Conservation (phyloP, 2,888 invertebrate genomes). For the Cheilosia grossa region DNA sequence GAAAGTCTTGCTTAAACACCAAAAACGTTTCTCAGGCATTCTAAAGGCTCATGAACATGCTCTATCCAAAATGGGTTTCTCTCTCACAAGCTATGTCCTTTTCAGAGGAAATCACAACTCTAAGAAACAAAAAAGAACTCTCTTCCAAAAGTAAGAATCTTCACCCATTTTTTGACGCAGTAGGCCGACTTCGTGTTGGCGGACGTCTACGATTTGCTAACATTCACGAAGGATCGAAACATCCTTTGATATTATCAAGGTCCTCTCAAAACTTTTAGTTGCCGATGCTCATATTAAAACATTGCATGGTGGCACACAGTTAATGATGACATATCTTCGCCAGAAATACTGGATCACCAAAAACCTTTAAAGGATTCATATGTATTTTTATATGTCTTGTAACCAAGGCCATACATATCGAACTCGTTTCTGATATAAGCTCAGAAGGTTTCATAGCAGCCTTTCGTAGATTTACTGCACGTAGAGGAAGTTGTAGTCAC, state of each 20-base stretch:
- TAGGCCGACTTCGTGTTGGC: background rate
- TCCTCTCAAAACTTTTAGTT: background rate
- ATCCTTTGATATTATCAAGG: background rate
- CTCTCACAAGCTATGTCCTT: background rate
- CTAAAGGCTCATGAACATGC: background rate
- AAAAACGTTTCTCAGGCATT: background rate
- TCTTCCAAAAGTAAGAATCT: background rate
- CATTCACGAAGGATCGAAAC: background rate
- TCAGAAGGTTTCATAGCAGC: no score
- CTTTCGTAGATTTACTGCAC: background rate
- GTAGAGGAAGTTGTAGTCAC: background rate
- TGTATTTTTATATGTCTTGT: no score
- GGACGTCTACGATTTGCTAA: background rate
- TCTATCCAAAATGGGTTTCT: background rate
- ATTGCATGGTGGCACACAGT: background rate
- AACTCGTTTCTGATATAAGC: no score
- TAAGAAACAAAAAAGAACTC: background rate
- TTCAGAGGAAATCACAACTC: background rate
- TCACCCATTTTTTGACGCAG: background rate
- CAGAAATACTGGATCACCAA: background rate
- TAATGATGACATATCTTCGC: background rate
- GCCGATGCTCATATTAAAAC: conserved; percentile 1
- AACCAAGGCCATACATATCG: no score
- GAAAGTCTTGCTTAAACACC: no score
- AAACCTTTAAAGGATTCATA: no score